Percentiles rank a stretch among this genome's conserved stretches.
Conservation (phyloP, 2,113 vertebrate species). For the Anas platyrhynchos region DNA sequence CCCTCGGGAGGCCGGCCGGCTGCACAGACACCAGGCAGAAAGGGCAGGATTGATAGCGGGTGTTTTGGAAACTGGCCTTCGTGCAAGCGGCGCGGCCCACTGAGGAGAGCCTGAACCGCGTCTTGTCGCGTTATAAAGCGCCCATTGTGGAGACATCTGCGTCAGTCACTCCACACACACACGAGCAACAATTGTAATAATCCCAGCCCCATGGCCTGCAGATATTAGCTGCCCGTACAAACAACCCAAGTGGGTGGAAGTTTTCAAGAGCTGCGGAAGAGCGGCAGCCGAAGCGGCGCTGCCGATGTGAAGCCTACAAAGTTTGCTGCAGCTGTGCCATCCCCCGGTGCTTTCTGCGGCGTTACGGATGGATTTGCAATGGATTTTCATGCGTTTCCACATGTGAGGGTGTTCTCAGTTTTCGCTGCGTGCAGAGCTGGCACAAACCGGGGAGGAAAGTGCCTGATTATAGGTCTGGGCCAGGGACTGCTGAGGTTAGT, state of each 20-base stretch:
- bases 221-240: not conserved
- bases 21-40: rapidly evolving
- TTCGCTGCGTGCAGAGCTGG: not conserved
- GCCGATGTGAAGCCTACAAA: not conserved
- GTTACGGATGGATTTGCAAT: not conserved
- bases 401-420: not conserved
- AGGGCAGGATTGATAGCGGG: not conserved
- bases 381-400: not conserved
- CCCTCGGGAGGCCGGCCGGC: rapidly evolving
- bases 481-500: not conserved
- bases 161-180: not conserved
- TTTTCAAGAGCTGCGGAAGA: not conserved
- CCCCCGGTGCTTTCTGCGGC: not conserved
- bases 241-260: not conserved
- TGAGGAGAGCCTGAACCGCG: not conserved
- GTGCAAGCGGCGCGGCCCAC: not conserved
- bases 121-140: conserved; percentile 20
- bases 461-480: not conserved
- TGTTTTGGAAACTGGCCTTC: not conserved
- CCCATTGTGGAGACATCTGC: conserved; percentile 21
- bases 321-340: not conserved
- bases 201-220: not conserved
- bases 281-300: not conserved
- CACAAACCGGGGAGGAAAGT: not conserved
- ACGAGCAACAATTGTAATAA: not conserved